Evolutionary conservation across 1,140 invertebrate species (phyloP).

Genomic region (Microplitis mediator): DNA sequence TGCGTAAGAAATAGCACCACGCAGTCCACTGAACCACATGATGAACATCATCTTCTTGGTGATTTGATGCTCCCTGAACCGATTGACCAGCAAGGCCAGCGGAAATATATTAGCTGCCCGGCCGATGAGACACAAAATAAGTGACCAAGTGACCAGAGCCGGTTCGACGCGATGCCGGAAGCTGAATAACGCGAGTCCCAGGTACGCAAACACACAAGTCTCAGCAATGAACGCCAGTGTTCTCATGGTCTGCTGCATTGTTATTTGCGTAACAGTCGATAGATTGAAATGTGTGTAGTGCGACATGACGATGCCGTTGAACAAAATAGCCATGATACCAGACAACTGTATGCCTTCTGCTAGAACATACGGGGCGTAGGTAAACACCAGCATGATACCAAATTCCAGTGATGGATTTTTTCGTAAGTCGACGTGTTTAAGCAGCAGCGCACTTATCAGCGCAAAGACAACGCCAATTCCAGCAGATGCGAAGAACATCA

Average conservation of each 20-base stretch:
- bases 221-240: conserved; percentile 97
- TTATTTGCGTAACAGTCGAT: conserved; percentile 97
- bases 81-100: conserved; percentile 89
- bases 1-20: conserved; percentile 98
- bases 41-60: conserved; percentile 99
- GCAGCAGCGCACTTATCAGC: conserved; percentile 87
- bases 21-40: conserved; percentile 98
- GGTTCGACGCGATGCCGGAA: conserved; percentile 85
- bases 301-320: conserved; percentile 99
- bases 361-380: conserved; percentile 96
- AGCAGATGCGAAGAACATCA: conserved; percentile 98
- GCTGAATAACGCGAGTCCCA: conserved; percentile 96
- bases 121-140: conserved; percentile 90
- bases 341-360: conserved; percentile 97
- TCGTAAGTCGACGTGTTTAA: conserved; percentile 95
- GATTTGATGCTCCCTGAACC: conserved; percentile 96
- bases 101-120: conserved; percentile 98
- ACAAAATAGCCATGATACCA: conserved; percentile 98
- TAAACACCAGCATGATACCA: conserved; percentile 97
- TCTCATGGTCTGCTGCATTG: conserved; percentile 98
- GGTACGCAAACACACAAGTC: conserved; percentile 99
- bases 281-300: conserved; percentile 99
- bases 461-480: conserved; percentile 96
- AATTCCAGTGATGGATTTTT: conserved; percentile 98
- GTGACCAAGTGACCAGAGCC: conserved; percentile 89